Conservation (phyloP, 2,113 vertebrate genomes). For the Glaucidium brasilianum region DNA sequence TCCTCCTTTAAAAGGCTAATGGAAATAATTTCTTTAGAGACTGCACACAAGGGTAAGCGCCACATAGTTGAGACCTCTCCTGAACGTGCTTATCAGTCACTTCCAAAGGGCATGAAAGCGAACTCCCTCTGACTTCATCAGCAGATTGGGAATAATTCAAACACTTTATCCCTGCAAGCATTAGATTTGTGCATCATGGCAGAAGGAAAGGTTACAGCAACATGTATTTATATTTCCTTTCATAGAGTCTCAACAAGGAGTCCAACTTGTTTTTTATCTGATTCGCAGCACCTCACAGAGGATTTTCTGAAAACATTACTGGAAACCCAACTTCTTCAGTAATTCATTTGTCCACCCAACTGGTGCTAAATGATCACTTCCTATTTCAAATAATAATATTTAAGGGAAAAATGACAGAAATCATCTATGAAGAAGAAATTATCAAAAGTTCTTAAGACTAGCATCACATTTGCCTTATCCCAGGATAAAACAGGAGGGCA, state of each 20-base stretch:
- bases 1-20: not conserved
- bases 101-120: not conserved
- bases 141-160: not conserved
- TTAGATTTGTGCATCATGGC: not conserved
- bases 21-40: slow-evolving; percentile 18
- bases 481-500: not conserved
- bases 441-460: not conserved
- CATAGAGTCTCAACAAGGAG: not conserved
- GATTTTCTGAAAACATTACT: not conserved
- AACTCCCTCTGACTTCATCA: not conserved
- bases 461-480: not conserved
- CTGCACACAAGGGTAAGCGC: not conserved
- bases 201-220: not conserved
- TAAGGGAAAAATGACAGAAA: not conserved
- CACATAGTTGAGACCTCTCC: not conserved
- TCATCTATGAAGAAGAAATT: not conserved
- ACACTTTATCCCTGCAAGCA: not conserved
- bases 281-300: not conserved
- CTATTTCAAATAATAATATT: not conserved
- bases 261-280: not conserved
- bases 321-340: not conserved
- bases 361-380: not conserved
- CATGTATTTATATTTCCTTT: not conserved
- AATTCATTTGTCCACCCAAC: not conserved
- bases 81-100: slow-evolving; percentile 2